These are phyloP conservation scores for Clarias magur DNA, from an alignment of 2,113 vertebrate species.

Conservation along the genomic window DNA sequence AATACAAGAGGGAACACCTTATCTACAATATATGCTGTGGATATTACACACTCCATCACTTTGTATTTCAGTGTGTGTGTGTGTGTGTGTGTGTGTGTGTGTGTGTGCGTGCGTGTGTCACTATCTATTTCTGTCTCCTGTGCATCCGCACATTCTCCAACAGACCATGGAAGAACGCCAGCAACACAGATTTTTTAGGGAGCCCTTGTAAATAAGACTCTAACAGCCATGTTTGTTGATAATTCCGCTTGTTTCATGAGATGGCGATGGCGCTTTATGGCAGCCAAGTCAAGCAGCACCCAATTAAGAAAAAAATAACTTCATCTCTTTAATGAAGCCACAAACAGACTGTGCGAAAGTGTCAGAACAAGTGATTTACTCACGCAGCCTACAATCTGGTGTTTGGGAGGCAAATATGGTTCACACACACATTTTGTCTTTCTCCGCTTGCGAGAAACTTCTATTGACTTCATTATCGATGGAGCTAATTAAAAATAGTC, in stretches of 20 bases:
- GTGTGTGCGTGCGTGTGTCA: not conserved
- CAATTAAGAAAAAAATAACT: constrained; percentile 48
- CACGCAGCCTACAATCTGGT: not conserved
- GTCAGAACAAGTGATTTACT: constrained; percentile 24
- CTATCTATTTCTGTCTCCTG: constrained; percentile 14
- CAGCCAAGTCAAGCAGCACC: constrained; percentile 26
- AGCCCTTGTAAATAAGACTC: constrained; percentile 30
- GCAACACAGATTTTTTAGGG: constrained; percentile 19
- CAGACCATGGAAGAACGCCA: constrained; percentile 15
- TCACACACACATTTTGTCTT: not conserved
- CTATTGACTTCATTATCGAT: not conserved
- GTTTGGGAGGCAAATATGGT: not conserved
- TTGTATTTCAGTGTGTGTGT: not conserved
- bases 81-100: not conserved
- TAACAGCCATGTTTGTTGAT: constrained; percentile 30
- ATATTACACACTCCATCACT: constrained; percentile 16
- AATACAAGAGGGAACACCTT: constrained; percentile 41
- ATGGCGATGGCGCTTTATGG: constrained; percentile 23
- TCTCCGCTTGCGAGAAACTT: not conserved
- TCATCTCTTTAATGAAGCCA: constrained; percentile 45
- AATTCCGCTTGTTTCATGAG: constrained; percentile 15
- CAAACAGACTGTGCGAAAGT: constrained; percentile 27
- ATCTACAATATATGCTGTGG: constrained; percentile 30
- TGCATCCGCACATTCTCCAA: not conserved
- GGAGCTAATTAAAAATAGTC: not conserved